These are phyloP conservation scores for Cyprinus carpio DNA, from an alignment of 2,113 vertebrate species.

Conservation along the genomic window DNA sequence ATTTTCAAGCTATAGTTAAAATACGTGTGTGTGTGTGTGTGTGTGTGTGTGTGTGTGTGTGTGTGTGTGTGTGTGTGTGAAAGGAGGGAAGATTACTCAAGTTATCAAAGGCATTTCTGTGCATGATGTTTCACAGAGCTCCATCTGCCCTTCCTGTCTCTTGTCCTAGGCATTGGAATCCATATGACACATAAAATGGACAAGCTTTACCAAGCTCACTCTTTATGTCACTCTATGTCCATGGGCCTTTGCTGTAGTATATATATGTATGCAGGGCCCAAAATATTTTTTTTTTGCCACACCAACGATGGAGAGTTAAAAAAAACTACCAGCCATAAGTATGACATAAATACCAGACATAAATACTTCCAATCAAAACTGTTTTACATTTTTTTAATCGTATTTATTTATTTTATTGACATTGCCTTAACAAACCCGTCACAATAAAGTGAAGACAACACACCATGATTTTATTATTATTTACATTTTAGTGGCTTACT, in stretches of 20 bases:
- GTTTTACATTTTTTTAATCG: neutral
- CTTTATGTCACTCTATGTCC: neutral
- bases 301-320: too few species aligned
- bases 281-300: too few species aligned
- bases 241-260: neutral
- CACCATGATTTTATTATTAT: neutral
- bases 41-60: too few species aligned
- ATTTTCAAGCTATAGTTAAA: neutral
- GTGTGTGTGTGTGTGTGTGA: too few species aligned
- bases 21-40: neutral
- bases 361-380: neutral
- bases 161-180: neutral
- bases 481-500: neutral
- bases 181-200: neutral
- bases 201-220: neutral
- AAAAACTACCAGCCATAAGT: too few species aligned
- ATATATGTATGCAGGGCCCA: too few species aligned
- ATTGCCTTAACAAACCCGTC: too few species aligned
- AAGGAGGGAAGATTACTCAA: neutral
- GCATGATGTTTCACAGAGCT: constrained; percentile 13
- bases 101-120: neutral
- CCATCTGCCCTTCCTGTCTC: neutral
- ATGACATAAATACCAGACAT: neutral
- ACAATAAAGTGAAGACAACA: too few species aligned
- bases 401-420: too few species aligned